These are phyloP conservation scores for Branchinecta lindahli DNA, from an alignment of 1,140 invertebrate species.

Conservation along the genomic window DNA sequence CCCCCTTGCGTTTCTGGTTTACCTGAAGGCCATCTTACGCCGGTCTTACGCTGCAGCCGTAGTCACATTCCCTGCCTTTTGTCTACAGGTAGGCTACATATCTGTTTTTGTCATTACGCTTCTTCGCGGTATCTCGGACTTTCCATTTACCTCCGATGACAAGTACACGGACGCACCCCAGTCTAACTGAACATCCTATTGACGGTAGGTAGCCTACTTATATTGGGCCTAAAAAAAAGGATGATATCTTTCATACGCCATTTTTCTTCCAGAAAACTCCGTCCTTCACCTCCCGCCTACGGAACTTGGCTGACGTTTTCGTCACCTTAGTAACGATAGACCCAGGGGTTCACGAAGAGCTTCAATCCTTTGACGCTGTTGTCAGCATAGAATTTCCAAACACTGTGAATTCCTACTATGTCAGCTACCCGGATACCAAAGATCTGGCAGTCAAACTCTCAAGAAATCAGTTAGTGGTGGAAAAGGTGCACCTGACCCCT, in stretches of 20 bases:
- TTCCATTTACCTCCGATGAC: too few relatives aligned
- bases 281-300: background rate
- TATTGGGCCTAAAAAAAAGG: too few relatives aligned
- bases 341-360: background rate
- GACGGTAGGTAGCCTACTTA: too few relatives aligned
- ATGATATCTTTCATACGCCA: too few relatives aligned
- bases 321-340: background rate
- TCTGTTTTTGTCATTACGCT: too few relatives aligned
- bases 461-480: conserved; percentile 6
- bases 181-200: too few relatives aligned
- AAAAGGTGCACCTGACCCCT: background rate
- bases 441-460: background rate
- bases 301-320: background rate
- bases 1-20: background rate
- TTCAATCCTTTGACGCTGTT: background rate
- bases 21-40: background rate
- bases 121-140: too few relatives aligned
- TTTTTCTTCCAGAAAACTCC: too few relatives aligned
- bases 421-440: conserved; percentile 6
- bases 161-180: too few relatives aligned
- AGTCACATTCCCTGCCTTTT: background rate
- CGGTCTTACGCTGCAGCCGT: background rate
- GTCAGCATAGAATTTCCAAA: background rate
- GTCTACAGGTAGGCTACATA: background rate
- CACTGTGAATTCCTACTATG: background rate